These are phyloP conservation scores for Hermodice carunculata DNA, from an alignment of 2,888 invertebrate genomes.

Conservation along the genomic window DNA sequence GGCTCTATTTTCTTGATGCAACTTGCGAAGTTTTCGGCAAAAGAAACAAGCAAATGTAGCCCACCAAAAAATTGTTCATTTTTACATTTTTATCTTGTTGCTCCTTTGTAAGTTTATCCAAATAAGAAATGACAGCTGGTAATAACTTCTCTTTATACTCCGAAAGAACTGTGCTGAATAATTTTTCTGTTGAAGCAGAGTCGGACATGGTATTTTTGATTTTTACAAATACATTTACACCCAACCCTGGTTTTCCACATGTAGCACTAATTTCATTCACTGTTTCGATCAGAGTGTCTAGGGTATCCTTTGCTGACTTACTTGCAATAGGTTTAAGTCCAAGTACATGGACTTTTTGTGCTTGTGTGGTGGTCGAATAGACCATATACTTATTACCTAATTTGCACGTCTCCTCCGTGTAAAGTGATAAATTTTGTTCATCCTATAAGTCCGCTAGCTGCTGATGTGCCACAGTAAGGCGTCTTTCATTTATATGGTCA, in stretches of 20 bases:
- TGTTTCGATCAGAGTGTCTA: neutral
- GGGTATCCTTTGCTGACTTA: neutral
- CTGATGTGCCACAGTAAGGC: neutral
- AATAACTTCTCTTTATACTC: neutral
- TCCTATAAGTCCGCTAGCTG: neutral
- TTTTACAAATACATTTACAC: neutral
- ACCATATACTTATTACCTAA: neutral
- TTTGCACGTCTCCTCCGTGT: neutral
- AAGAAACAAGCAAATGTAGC: neutral
- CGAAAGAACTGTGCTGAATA: neutral
- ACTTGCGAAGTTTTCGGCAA: neutral
- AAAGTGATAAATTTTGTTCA: neutral
- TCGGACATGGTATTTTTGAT: neutral
- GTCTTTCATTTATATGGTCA: neutral
- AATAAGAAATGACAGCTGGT: neutral
- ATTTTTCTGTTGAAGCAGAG: neutral
- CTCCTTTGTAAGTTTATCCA: neutral
- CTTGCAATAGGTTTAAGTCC: neutral
- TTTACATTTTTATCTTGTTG: neutral
- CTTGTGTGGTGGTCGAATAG: neutral
- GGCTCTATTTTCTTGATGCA: neutral
- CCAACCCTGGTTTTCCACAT: neutral
- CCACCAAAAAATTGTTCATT: conserved; percentile 4
- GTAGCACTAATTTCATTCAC: neutral
- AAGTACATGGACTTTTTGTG: neutral